phyloP scores from a whole-genome alignment of 2,888 invertebrate species.

The Camptogramma bilineatum region DNA sequence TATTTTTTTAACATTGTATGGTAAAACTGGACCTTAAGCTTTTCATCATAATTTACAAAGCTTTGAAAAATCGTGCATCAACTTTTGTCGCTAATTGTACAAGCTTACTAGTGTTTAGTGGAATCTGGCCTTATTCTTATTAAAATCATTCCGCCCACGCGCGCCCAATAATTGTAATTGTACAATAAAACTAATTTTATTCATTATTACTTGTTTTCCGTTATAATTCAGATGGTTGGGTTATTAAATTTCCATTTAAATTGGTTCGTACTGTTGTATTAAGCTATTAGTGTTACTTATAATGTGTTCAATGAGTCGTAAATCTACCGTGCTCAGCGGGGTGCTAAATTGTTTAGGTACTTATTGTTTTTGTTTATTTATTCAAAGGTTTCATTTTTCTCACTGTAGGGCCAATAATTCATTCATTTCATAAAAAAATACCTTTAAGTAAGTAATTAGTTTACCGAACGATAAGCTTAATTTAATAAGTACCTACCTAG shows the following conservation, averaged over 20 bases:
- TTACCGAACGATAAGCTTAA: too few species aligned
- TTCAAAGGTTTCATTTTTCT: background rate
- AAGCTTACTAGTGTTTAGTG: background rate
- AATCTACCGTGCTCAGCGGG: slow-evolving; percentile 29
- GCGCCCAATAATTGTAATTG: slow-evolving; percentile 29
- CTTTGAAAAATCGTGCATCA: too few species aligned
- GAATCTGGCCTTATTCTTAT: slow-evolving; percentile 8
- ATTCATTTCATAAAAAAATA: too few species aligned
- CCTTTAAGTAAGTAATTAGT: too few species aligned
- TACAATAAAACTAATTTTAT: slow-evolving; percentile 41
- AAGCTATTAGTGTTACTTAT: slow-evolving; percentile 29
- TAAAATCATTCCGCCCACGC: slow-evolving; percentile 35
- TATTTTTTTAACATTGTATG: too few species aligned
- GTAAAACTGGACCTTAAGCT: too few species aligned
- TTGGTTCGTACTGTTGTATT: slow-evolving; percentile 42
- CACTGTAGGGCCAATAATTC: background rate
- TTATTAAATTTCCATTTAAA: slow-evolving; percentile 54
- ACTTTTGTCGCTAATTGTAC: background rate
- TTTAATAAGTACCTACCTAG: too few species aligned
- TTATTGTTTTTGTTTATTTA: slow-evolving; percentile 15
- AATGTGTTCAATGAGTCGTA: slow-evolving; percentile 30
- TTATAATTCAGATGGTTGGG: slow-evolving; percentile 40
- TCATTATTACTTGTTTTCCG: slow-evolving; percentile 42
- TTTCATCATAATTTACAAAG: background rate
- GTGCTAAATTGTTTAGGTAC: slow-evolving; percentile 30